Conservation (phyloP, 2,797 vertebrate species). For the Tarsius wallacei region DNA sequence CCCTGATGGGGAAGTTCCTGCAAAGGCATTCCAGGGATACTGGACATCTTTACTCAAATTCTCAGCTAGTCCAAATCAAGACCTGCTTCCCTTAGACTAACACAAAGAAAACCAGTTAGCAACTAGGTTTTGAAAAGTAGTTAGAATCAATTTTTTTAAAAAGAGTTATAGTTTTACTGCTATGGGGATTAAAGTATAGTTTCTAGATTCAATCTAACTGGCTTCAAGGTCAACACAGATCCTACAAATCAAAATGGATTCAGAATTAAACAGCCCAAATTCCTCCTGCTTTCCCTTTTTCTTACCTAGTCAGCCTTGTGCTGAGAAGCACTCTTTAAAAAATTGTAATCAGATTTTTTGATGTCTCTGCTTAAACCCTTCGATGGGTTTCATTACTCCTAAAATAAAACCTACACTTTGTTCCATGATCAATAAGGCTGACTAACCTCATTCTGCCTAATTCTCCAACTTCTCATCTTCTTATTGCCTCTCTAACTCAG, state of each 20-base stretch:
- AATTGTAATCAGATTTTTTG: slow-evolving; percentile 56
- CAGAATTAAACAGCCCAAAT: neutral
- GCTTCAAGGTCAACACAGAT: too few species aligned
- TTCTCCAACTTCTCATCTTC: neutral
- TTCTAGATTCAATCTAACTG: too few species aligned
- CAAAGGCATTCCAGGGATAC: neutral
- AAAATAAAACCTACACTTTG: neutral
- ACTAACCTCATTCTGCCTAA: slow-evolving; percentile 22
- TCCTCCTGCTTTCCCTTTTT: neutral
- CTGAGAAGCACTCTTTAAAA: neutral
- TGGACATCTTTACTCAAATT: neutral
- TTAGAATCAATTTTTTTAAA: too few species aligned
- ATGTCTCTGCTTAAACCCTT: slow-evolving; percentile 27
- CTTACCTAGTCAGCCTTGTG: neutral
- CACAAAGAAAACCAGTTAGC: neutral
- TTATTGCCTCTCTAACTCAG: neutral
- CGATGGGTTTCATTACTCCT: neutral
- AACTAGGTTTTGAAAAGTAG: too few species aligned
- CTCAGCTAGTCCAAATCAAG: neutral
- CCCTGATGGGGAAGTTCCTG: neutral
- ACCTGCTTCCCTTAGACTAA: neutral
- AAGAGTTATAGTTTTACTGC: too few species aligned
- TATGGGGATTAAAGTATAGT: too few species aligned
- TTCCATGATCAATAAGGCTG: neutral
- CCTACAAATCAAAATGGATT: too few species aligned